Evolutionary conservation across 2,113 vertebrate genomes (phyloP), one percentile per base, ranked within the genome.

Genomic region (Sterrhoptilus dennistouni): DNA sequence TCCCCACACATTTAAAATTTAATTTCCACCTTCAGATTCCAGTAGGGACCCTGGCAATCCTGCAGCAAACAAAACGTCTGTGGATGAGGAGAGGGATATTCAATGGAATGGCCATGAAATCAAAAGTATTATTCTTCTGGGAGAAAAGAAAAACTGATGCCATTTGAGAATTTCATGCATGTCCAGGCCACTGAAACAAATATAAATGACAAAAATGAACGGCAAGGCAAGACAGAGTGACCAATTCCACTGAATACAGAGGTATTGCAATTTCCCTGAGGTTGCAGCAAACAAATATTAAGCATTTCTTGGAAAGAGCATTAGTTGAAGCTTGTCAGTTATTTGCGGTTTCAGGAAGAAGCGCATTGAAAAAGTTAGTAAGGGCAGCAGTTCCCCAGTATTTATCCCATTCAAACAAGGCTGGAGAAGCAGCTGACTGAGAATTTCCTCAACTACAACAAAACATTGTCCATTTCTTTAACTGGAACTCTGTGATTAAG

Each of bases 81-180:
- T 95, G 96, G 94, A 97, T 97, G 97, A 98, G 94, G 65, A 93
- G 83, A 92, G 88, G 65, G 90, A 97, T 97, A 97, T 97, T 98
- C 95, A 93, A 98, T 98, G 98, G 94, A 97, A 99, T 98, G 98
- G 97, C 94, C 98, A 98, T 99, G 99, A 98, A 98, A 94, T 95
- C 96, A 94, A 91, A 97, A 97, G 90, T 74, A 95, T 92, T 84
- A 31, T 33, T 19, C 23, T 94, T 95, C 91, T 87, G 95, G 35
- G 63, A 95, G 84, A 93, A 94, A 95, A 86, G 69, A 97, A 94
- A 87, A 96, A 97, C 65, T 93, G 90, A 97, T 90, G 94, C 29
- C 68, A 95, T 97, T 96, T 74, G 83, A 95, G 97, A 97, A 96
- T 96, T 95, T 92, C 95, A 98, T 97, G 98, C 98, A 97, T 94